Percentiles rank a stretch among this genome's conserved stretches.
Evolutionary conservation across 2,113 vertebrate genomes (phyloP).

Genomic region (Rallus limicola): DNA sequence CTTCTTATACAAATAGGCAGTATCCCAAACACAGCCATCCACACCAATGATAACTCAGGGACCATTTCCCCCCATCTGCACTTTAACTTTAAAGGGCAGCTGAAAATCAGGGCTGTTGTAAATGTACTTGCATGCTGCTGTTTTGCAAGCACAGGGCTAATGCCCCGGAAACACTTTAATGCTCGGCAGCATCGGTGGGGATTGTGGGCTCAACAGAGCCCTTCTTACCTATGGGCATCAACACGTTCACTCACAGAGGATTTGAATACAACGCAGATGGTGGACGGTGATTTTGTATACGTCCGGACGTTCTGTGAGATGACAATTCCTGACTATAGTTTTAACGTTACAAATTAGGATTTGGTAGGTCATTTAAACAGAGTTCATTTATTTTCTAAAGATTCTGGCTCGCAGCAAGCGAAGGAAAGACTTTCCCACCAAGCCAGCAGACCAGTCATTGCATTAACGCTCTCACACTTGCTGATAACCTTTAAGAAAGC

Average conservation of each 20-base stretch:
- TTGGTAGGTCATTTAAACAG: neutral
- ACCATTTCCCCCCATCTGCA: neutral
- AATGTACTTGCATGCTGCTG: neutral
- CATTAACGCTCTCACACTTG: neutral
- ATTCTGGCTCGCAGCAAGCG: neutral
- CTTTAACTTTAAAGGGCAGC: neutral
- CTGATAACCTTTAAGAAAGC: constrained; percentile 17
- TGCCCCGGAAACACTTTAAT: neutral
- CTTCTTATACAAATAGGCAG: neutral
- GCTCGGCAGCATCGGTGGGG: neutral
- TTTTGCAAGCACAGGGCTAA: neutral
- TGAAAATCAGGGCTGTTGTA: neutral
- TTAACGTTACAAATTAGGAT: neutral
- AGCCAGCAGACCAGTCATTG: neutral
- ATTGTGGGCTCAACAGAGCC: neutral
- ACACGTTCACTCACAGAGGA: neutral
- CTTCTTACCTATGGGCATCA: neutral
- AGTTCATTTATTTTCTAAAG: neutral
- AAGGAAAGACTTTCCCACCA: neutral
- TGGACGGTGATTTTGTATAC: neutral
- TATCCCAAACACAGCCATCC: neutral
- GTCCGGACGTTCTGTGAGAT: neutral
- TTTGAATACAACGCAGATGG: neutral
- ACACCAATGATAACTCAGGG: neutral
- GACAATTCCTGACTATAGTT: neutral